Conservation (phyloP, 2,797 vertebrate genomes). For the Liparis tanakae region DNA sequence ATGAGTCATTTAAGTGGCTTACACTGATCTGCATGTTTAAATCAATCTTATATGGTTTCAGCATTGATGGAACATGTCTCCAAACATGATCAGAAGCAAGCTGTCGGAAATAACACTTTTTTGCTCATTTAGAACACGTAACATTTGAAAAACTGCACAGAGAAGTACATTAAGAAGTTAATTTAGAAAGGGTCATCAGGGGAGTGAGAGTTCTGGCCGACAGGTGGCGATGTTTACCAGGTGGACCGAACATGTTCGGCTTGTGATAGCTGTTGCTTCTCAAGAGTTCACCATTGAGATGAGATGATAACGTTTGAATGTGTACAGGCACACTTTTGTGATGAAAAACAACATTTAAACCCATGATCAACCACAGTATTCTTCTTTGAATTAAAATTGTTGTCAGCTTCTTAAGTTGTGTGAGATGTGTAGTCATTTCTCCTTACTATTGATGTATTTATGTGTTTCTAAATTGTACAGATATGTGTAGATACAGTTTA, state of each 20-base stretch:
- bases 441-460: background rate
- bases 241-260: slow-evolving; percentile 20
- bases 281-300: slow-evolving; percentile 23
- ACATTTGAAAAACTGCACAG: slow-evolving; percentile 11
- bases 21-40: slow-evolving; percentile 65
- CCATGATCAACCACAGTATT: slow-evolving; percentile 11
- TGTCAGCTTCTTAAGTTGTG: slow-evolving; percentile 41
- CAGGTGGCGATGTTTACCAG: slow-evolving; percentile 53
- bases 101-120: slow-evolving; percentile 10
- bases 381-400: slow-evolving; percentile 49
- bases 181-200: background rate
- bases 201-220: slow-evolving; percentile 37
- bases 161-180: slow-evolving; percentile 22
- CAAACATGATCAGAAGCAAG: slow-evolving; percentile 32
- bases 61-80: slow-evolving; percentile 20
- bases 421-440: slow-evolving; percentile 24
- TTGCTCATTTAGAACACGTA: background rate
- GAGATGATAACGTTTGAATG: slow-evolving; percentile 16
- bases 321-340: slow-evolving; percentile 23
- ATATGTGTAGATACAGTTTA: background rate
- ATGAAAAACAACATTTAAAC: slow-evolving; percentile 36
- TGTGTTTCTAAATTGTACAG: background rate
- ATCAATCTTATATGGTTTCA: slow-evolving; percentile 33
- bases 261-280: slow-evolving; percentile 19
- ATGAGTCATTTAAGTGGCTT: slow-evolving; percentile 44